These are phyloP conservation scores for Chaetorhynchus papuensis DNA, from an alignment of 2,113 vertebrate species.

Conservation along the genomic window DNA sequence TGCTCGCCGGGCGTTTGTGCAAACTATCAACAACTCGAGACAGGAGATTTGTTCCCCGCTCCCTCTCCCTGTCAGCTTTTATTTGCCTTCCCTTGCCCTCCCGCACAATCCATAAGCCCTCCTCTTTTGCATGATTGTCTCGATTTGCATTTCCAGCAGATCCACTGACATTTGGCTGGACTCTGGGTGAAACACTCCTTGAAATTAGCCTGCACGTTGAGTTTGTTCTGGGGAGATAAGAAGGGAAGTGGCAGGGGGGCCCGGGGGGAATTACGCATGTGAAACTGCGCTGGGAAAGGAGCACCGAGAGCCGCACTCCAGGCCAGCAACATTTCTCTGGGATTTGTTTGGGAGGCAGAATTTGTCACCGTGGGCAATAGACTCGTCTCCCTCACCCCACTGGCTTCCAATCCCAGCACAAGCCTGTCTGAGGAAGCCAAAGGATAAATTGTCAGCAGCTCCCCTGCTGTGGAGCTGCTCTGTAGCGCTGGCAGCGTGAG, in stretches of 20 bases:
- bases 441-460: conserved; percentile 60
- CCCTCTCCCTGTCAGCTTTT: conserved; percentile 7
- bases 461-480: conserved; percentile 42
- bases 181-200: conserved; percentile 50
- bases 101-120: neutral
- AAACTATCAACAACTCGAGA: neutral
- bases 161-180: conserved; percentile 52
- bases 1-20: neutral
- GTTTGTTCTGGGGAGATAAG: conserved; percentile 67
- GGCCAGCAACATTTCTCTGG: conserved; percentile 34
- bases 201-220: conserved; percentile 50
- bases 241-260: conserved; percentile 6
- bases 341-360: conserved; percentile 58
- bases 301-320: neutral
- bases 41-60: neutral
- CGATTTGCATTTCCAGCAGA: conserved; percentile 59
- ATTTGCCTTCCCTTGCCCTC: conserved; percentile 19
- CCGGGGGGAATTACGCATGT: conserved; percentile 17
- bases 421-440: conserved; percentile 30
- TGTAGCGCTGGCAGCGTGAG: conserved; percentile 37
- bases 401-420: conserved; percentile 45
- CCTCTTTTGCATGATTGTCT: conserved; percentile 12
- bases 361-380: conserved; percentile 49
- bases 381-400: conserved; percentile 50
- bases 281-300: conserved; percentile 48